phyloP scores from a whole-genome alignment of 1,140 invertebrate genomes.

The Sitodiplosis mosellana region DNA sequence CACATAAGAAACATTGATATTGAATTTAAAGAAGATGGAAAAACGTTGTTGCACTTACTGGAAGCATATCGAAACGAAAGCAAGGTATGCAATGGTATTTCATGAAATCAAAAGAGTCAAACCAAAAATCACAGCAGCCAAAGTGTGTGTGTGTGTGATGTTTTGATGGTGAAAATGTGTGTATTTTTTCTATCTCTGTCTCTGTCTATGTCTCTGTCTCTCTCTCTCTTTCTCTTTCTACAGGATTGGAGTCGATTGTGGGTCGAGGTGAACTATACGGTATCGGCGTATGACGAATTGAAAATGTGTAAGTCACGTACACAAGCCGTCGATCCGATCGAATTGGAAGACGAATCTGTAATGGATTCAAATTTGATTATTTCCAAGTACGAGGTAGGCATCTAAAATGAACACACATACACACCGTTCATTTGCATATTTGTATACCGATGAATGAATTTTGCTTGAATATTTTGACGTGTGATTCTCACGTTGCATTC shows the following conservation, averaged over 20 bases:
- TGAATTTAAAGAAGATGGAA: slow-evolving; percentile 27
- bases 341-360: slow-evolving; percentile 15
- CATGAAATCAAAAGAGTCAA: too few relatives aligned
- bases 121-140: too few relatives aligned
- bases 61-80: slow-evolving; percentile 48
- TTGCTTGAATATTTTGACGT: neutral
- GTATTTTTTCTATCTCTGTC: neutral
- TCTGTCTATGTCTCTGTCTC: neutral
- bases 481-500: too few relatives aligned
- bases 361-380: slow-evolving; percentile 6
- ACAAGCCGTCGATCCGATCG: slow-evolving; percentile 28
- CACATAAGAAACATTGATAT: slow-evolving; percentile 7
- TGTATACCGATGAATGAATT: neutral
- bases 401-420: neutral
- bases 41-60: slow-evolving; percentile 34
- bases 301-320: slow-evolving; percentile 53
- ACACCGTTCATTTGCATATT: neutral
- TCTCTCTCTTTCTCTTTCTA: slow-evolving; percentile 3
- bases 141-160: slow-evolving; percentile 10
- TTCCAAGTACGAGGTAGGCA: slow-evolving; percentile 8
- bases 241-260: slow-evolving; percentile 11
- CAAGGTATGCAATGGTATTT: slow-evolving; percentile 26
- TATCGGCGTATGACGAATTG: slow-evolving; percentile 44
- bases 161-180: neutral
- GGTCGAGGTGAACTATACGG: slow-evolving; percentile 21